phyloP scores from a whole-genome alignment of 2,797 vertebrate genomes.

The Clamator glandarius region DNA sequence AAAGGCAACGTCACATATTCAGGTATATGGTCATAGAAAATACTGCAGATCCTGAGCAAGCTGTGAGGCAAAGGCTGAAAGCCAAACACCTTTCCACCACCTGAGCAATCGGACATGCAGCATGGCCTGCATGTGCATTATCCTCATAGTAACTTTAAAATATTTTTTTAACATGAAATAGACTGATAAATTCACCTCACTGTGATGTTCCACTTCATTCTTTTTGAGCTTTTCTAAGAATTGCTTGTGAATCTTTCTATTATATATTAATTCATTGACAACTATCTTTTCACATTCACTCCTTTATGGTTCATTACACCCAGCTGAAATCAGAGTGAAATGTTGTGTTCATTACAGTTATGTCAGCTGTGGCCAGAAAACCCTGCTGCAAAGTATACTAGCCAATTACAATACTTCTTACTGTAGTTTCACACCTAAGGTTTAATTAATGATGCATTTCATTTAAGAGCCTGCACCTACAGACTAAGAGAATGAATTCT shows the following conservation, averaged over 20 bases:
- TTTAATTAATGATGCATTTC: background rate
- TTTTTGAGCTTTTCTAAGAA: background rate
- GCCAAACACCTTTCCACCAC: background rate
- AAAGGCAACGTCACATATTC: background rate
- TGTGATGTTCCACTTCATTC: background rate
- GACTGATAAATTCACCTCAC: background rate
- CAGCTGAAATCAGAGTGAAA: background rate
- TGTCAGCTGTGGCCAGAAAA: background rate
- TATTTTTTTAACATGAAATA: background rate
- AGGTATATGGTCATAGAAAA: slow-evolving; percentile 41
- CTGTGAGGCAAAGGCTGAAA: background rate
- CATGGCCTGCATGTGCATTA: background rate
- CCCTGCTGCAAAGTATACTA: background rate
- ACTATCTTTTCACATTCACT: background rate
- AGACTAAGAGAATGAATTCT: background rate
- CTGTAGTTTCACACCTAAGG: background rate
- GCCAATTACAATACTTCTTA: background rate
- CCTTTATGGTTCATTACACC: background rate
- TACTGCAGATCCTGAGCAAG: background rate
- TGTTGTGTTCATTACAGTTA: background rate
- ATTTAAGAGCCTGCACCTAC: background rate
- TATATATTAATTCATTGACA: background rate
- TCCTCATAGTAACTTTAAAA: background rate
- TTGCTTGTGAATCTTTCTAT: background rate
- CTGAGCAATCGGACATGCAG: background rate